Evolutionary conservation across 1,140 invertebrate genomes (phyloP), one percentile per base, ranked within the genome.

Genomic region (Heliconius hermathena): DNA sequence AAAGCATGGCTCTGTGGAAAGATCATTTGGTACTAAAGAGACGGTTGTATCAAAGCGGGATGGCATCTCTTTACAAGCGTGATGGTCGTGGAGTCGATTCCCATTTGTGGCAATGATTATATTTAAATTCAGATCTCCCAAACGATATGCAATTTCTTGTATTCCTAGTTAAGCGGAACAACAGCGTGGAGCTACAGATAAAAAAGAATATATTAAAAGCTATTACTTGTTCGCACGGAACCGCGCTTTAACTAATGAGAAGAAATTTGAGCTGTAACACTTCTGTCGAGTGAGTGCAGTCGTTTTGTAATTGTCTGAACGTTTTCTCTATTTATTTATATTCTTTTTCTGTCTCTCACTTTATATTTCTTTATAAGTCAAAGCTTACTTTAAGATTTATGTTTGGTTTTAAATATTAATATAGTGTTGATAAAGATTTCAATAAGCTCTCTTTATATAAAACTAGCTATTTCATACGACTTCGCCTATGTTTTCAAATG

Each of bases 201-300:
- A 18, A n/a, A 22, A 57, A 52, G 6, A 57, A 74, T 71, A 18
- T 78, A n/a, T 74, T 71, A 52, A 78, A 57, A 29, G 77, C 38
- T 71, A 74, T 46, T 78, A 74, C 70, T 78, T 66, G 52, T 54
- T 66, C 20, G 33, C 16, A 16, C 74, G 41, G 54, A 20, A 2
- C 33, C 26, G 54, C 8, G 57, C 33, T 75, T 66, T 29, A 66
- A n/a, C 22, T 66, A 66, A 66, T 66, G 60, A 66, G 60, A 66
- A 66, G 60, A 66, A 29, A 66, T 66, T 66, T 66, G 26, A 66
- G 60, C 60, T 66, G 13, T 29, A 66, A 66, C 60, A 66, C 60
- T 66, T 66, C 60, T 66, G 60, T 29, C 22, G 60, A 66, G 60
- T 66, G 60, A 66, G 60, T 66, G 60, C 60, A 66, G 60, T 66